Evolutionary conservation across 2,797 vertebrate species (phyloP), one percentile per base, ranked within the genome.

Genomic region (Schizopygopsis malacanthus): DNA sequence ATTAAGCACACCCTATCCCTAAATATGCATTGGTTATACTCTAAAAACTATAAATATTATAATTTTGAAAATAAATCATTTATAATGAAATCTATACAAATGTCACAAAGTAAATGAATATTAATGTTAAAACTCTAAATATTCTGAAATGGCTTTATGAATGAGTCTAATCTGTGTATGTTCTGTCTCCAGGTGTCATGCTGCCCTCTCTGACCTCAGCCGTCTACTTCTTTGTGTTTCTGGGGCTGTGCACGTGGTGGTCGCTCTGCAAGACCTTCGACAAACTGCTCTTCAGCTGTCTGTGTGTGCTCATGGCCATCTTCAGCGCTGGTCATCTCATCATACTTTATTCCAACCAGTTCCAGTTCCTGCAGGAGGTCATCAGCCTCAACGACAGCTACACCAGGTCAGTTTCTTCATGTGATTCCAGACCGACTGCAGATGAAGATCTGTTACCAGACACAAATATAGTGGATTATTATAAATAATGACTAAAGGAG

Each of bases 171-270:
- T 56, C 0, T 84, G 25, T 15, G 1, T 13, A 1, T 80, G 43
- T 50, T 80, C 13, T 50, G 15, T 33, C 8, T 28, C 1, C 93
- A 99, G 98, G 98, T 79, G 97, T 99, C 95, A 98, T 97, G 96
- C 92, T 99, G 89, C 98, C 98, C 18, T 99, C 98, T 11, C 87
- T 99, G 95, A 99, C 97, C 47, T 99, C 98, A 11, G 95, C 96
- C 0, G 96, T 98, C 80, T 99, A 99, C 95, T 99, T 99, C 94
- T 96, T 99, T 89, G 95, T 96, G 86, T 99, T 99, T 93, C 93
- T 99, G 92, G 97, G 97, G 89, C 95, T 99, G 86, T 98, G 98
- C 90, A 99, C 98, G 18, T 99, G 98, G 98, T 99, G 98, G 98
- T 99, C 98, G n/a, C 97, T 98, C 91, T 95, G 98, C 91, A 96